Conservation (phyloP, 2,113 vertebrate genomes). For the Mellivora capensis region DNA sequence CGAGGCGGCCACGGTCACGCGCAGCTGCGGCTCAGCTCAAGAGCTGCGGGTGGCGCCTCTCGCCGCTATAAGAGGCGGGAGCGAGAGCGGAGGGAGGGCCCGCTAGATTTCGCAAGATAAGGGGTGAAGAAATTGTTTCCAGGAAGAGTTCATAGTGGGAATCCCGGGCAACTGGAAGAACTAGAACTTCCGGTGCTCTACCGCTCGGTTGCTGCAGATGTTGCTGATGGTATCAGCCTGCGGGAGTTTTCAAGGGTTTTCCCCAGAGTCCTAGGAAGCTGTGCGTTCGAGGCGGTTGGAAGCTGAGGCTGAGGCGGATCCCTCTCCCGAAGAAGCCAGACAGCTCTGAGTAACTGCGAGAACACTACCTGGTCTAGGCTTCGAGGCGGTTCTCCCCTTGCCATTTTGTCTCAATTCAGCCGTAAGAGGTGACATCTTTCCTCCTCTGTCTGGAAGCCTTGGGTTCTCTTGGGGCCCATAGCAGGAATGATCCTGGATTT, state of each 20-base stretch:
- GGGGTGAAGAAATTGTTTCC: constrained; percentile 55
- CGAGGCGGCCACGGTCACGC: background rate
- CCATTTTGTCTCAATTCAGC: background rate
- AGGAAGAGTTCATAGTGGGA: constrained; percentile 55
- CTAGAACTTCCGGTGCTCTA: background rate
- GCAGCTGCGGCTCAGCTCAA: background rate
- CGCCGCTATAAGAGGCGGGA: background rate
- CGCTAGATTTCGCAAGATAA: constrained; percentile 62
- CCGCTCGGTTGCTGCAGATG: background rate
- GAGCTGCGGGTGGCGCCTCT: background rate
- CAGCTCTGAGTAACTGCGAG: background rate
- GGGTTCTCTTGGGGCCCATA: background rate
- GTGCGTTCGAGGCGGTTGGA: background rate
- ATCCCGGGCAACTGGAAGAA: constrained; percentile 30
- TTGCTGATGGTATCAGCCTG: background rate
- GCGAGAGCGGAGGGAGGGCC: constrained; percentile 43
- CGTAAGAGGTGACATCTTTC: background rate
- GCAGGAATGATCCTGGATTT: background rate
- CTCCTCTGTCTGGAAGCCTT: background rate
- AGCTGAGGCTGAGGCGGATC: background rate
- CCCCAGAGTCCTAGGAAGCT: background rate
- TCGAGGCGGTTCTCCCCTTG: background rate
- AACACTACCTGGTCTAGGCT: background rate
- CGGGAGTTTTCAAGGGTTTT: background rate
- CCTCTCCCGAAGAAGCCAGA: background rate